Conservation (phyloP, 2,797 vertebrate species). For the Synaphobranchus kaupii region DNA sequence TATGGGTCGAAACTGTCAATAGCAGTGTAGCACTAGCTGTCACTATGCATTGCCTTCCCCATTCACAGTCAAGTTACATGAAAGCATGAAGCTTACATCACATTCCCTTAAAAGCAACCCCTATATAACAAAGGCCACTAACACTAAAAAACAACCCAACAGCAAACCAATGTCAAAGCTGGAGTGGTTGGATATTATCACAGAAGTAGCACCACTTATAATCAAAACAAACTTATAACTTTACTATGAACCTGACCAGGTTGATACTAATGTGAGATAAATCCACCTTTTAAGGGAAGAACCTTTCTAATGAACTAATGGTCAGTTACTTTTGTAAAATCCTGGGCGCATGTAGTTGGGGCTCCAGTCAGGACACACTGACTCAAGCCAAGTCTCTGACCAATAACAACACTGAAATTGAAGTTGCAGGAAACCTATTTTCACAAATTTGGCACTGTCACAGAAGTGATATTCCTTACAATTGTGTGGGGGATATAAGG, state of each 20-base stretch:
- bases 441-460: too few species aligned
- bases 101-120: not conserved
- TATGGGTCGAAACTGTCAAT: conserved; percentile 54
- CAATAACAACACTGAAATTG: too few species aligned
- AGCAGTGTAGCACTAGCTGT: conserved; percentile 31
- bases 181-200: conserved; percentile 5
- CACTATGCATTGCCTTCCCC: not conserved
- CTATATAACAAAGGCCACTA: not conserved
- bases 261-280: not conserved
- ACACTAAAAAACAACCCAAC: not conserved
- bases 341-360: not conserved
- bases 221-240: not conserved
- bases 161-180: not conserved
- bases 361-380: too few species aligned
- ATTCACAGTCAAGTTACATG: not conserved
- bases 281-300: not conserved
- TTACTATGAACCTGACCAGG: not conserved
- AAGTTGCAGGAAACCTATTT: too few species aligned
- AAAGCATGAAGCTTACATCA: not conserved
- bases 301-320: not conserved
- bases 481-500: not conserved
- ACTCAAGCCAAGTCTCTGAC: too few species aligned
- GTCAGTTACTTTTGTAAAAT: not conserved
- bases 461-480: too few species aligned
- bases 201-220: not conserved